Evolutionary conservation across 2,888 invertebrate genomes (phyloP).

Genomic region (Morpho deidamia): DNA sequence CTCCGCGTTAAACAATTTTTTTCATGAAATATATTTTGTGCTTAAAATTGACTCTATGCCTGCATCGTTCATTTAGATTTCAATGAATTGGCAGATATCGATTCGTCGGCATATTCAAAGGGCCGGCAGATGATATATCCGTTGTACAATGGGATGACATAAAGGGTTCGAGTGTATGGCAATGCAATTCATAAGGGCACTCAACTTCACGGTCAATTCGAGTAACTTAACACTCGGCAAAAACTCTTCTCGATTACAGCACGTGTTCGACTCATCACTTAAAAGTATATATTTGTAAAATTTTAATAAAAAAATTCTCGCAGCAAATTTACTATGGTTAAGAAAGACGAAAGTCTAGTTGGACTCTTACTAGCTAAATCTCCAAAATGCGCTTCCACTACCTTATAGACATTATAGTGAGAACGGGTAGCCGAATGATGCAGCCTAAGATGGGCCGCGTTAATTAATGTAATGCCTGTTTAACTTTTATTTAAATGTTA

Average conservation of each 20-base stretch:
- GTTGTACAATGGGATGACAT: conserved; percentile 65
- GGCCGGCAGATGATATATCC: conserved; percentile 66
- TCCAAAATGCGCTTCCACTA: no score
- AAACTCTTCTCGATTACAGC: conserved; percentile 49
- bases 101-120: conserved; percentile 65
- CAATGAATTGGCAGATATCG: conserved; percentile 24
- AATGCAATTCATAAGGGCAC: conserved; percentile 74
- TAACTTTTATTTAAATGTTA: no score
- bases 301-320: no score
- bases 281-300: background rate
- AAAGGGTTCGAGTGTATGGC: conserved; percentile 71
- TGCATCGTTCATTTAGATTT: conserved; percentile 21
- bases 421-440: no score
- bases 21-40: background rate
- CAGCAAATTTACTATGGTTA: no score
- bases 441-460: no score
- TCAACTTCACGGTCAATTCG: conserved; percentile 49
- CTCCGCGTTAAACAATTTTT: background rate
- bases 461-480: no score
- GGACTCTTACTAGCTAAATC: no score
- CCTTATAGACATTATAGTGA: no score
- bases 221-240: conserved; percentile 61
- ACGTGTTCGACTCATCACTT: conserved; percentile 49
- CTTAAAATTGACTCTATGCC: conserved; percentile 17
- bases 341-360: no score